Evolutionary conservation across 2,888 invertebrate species (phyloP).

Genomic region (Aphodius sticticus): DNA sequence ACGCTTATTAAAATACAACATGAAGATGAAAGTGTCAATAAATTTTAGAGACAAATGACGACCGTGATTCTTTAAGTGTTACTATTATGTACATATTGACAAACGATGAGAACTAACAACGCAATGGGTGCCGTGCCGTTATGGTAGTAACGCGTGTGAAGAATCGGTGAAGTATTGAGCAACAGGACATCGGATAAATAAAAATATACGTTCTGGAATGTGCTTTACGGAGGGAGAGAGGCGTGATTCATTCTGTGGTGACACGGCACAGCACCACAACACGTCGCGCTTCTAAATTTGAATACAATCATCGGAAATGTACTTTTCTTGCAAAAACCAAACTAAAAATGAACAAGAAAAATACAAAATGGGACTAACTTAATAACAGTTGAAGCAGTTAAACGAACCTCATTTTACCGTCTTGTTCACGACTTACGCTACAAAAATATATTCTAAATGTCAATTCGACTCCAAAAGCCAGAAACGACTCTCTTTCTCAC

Average conservation of each 20-base stretch:
- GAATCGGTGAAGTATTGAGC: constrained; percentile 9
- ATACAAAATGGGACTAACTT: background rate
- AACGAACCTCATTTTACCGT: background rate
- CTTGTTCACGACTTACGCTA: background rate
- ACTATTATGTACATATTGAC: constrained; percentile 57
- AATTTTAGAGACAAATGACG: background rate
- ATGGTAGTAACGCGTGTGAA: background rate
- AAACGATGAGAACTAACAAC: constrained; percentile 49
- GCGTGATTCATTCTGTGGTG: background rate
- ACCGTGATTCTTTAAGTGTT: background rate
- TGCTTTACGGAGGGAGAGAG: background rate
- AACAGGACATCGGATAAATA: constrained; percentile 7
- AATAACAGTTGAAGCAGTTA: background rate
- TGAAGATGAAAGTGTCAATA: background rate
- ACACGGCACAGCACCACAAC: background rate
- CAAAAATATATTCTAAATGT: background rate
- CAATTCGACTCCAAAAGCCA: background rate
- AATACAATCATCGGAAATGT: background rate
- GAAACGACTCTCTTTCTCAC: background rate
- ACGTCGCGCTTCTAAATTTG: background rate
- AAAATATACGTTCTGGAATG: constrained; percentile 9
- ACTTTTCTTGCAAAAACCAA: background rate
- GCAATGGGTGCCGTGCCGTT: constrained; percentile 32
- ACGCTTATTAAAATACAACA: background rate
- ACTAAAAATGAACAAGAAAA: background rate